Evolutionary conservation across 2,113 vertebrate species (phyloP), one percentile per base, ranked within the genome.

Genomic region (Mystacornis crossleyi): DNA sequence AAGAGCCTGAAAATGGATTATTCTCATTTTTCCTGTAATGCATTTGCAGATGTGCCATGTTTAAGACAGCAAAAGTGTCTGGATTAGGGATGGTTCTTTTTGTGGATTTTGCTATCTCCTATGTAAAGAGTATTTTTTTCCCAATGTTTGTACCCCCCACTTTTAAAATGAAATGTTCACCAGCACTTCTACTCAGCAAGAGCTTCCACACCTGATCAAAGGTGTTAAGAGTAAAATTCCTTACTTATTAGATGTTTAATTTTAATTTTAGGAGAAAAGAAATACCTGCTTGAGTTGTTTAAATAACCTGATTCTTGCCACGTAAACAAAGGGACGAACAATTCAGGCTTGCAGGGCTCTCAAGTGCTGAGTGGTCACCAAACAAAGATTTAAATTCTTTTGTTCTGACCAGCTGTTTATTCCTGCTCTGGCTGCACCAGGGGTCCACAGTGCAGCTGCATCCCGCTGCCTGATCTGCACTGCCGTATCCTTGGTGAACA

Each of bases 11-110:
- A 96, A 96, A 96, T 89, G 86, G 95, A 96, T 96, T 96, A 83
- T 92, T 95, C 90, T 96, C 86, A 77, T 97, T 90, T 95, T 84
- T 81, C 85, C 88, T 86, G 69, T 91, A 95, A 95, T 89, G 60
- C 28, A 94, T 97, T 90, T 96, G 86, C 58, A 83, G 75, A 70
- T 89, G 75, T 74, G 90, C 88, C 12, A 2, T 55, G 70, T 70
- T 93, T 62, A 86, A 86, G 92, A 29, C 79, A 82, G 81, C 48
- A 92, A 60, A 45, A 80, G 38, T 83, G 67, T 23, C 40, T 9
- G 40, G 65, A 66, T 34, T 16, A 29, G 64, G 38, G 57, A 24
- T 18, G 33, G 92, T 6, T 69, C 66, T 40, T 80, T 88, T 28
- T 26, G 40, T 48, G 87, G 26, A 73, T 66, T 74, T 43, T 62